Conservation (phyloP, 2,113 vertebrate species). For the Misgurnus anguillicaudatus region DNA sequence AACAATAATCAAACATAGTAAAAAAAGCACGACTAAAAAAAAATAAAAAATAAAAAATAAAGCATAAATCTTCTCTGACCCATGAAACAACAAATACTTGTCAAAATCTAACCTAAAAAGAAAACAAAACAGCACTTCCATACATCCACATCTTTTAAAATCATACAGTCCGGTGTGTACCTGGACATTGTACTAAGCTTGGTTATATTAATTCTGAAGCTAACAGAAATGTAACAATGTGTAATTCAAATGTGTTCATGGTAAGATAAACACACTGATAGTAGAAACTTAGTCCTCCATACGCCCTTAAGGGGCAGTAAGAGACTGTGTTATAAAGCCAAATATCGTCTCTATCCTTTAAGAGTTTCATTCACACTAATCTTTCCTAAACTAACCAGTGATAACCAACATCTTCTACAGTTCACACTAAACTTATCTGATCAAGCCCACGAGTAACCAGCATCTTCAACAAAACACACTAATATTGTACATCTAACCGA, state of each 20-base stretch:
- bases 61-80: not conserved
- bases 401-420: not conserved
- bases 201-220: not conserved
- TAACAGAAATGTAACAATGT: not conserved
- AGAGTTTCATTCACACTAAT: not conserved
- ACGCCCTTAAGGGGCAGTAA: conserved; percentile 74
- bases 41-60: not conserved
- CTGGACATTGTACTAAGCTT: not conserved
- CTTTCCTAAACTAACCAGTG: not conserved
- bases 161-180: not conserved
- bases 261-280: not conserved
- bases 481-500: not conserved
- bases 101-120: not conserved
- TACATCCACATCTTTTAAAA: not conserved
- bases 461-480: not conserved
- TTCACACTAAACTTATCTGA: too few relatives aligned
- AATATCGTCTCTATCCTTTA: not conserved
- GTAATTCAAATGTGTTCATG: not conserved
- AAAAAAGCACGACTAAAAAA: not conserved
- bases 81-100: not conserved
- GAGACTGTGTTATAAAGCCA: conserved; percentile 60
- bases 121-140: not conserved
- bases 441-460: not conserved
- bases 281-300: not conserved
- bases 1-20: not conserved